Evolutionary conservation across 1,140 invertebrate genomes (phyloP), one percentile per base, ranked within the genome.

Genomic region (Chrysomallon squamiferum): DNA sequence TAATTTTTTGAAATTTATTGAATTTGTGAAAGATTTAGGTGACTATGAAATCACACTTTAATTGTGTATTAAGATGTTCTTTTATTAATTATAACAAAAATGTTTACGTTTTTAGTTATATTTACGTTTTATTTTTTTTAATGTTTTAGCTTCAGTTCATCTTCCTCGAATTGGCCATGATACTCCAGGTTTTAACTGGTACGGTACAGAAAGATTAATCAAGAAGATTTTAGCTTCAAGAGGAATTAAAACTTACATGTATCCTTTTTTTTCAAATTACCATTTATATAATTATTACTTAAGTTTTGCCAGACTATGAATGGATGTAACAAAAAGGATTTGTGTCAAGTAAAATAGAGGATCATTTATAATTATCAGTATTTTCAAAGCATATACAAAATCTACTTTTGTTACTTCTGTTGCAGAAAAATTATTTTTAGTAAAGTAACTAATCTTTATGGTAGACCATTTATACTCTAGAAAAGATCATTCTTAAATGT

Each of bases 191-290:
- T 84, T 84, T 68, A 83, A 85, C 71, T 86, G 84, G 84, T 86
- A 86, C 57, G 81, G 81, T n/a, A 84, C 82, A 11, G 84, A 86
- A 61, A 72, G 83, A 68, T 71, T 84, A 13, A 77, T 86, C n/a
- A 74, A 75, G 22, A 86, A 86, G 74, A 69, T 78, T 47, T 65
- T 86, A 45, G 65, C 82, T 18, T 66, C 78, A 0, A 77, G 70
- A 62, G 80, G 79, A 22, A 81, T 86, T 58, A 80, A 79, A 7
- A 83, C 83, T 7, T 84, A 75, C 54, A 79, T 86, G 78, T 86
- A 84, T 81, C 77, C 75, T 83, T 79, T 54, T n/a, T 47, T 20
- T 13, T 4, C 18, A 13, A 18, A n/a, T n/a, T n/a, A n/a, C 4
- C 4, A 20, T 32, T 20, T 41, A 13, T 20, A 15, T 50, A 22